phyloP scores from a whole-genome alignment of 1,140 invertebrate genomes.

The Eriosoma lanigerum region DNA sequence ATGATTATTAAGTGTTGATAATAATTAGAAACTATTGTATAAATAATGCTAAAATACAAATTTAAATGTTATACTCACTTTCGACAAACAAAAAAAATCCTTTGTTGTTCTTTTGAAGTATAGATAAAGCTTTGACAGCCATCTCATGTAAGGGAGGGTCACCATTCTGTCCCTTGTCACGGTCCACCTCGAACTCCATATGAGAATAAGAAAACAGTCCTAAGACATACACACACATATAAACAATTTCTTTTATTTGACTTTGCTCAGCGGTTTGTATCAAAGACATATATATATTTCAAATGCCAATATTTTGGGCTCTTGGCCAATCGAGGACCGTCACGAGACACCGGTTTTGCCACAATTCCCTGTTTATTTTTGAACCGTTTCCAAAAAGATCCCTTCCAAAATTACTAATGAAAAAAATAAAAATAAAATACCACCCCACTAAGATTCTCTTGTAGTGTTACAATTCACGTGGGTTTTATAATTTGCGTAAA shows the following conservation, averaged over 20 bases:
- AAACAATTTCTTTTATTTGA: constrained; percentile 36
- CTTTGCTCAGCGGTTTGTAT: constrained; percentile 30
- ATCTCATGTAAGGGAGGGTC: constrained; percentile 81
- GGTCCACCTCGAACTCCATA: constrained; percentile 64
- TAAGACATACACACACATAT: constrained; percentile 54
- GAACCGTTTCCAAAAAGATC: constrained; percentile 46
- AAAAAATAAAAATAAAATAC: constrained; percentile 34
- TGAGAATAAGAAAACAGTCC: constrained; percentile 64
- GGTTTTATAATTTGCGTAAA: too few relatives aligned
- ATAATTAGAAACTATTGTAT: too few relatives aligned
- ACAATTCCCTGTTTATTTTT: constrained; percentile 45
- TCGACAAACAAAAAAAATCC: constrained; percentile 89
- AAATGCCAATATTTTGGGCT: constrained; percentile 35
- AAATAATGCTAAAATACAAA: too few relatives aligned
- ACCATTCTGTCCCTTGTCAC: constrained; percentile 65
- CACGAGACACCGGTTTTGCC: constrained; percentile 45
- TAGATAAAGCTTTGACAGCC: constrained; percentile 76
- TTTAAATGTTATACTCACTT: constrained; percentile 63
- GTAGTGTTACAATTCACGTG: constrained; percentile 24
- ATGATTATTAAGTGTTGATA: too few relatives aligned
- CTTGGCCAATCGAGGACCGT: constrained; percentile 25
- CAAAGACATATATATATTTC: constrained; percentile 44
- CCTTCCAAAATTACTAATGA: constrained; percentile 46
- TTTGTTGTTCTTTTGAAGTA: constrained; percentile 74
- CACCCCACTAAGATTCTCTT: constrained; percentile 9